Conservation (phyloP, 1,140 invertebrate species). For the Scaptodrosophila lebanonensis region DNA sequence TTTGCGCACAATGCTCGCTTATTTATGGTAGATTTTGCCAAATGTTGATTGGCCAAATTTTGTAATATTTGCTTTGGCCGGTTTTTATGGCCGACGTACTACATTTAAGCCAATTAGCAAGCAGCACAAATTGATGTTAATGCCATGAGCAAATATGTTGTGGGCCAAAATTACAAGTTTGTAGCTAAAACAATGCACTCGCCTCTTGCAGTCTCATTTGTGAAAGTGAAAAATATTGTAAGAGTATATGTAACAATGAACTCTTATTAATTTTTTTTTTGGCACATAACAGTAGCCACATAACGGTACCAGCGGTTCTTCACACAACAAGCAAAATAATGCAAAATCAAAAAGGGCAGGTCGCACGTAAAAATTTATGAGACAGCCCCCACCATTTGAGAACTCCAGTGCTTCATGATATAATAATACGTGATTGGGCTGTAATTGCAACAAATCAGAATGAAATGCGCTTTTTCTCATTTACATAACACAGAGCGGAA, state of each 20-base stretch:
- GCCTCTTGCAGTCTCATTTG: conserved; percentile 48
- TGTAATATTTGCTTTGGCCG: conserved; percentile 39
- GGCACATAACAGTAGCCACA: conserved; percentile 1
- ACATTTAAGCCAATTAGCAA: conserved; percentile 63
- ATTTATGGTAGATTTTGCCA: conserved; percentile 52
- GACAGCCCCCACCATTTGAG: too few species aligned
- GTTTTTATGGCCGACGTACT: conserved; percentile 26
- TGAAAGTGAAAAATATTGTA: conserved; percentile 38
- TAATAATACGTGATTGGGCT: conserved; percentile 42
- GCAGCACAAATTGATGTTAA: conserved; percentile 49
- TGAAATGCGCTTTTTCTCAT: conserved; percentile 4
- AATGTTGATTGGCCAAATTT: conserved; percentile 53
- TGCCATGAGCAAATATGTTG: conserved; percentile 50
- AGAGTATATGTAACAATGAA: not conserved
- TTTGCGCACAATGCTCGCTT: conserved; percentile 59
- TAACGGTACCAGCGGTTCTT: not conserved
- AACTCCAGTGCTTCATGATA: too few species aligned
- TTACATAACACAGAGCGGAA: not conserved
- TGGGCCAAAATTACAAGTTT: conserved; percentile 21
- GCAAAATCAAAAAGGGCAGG: not conserved
- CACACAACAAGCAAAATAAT: conserved; percentile 4
- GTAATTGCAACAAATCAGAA: conserved; percentile 19
- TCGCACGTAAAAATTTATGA: conserved; percentile 34
- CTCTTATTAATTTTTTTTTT: conserved; percentile 2
- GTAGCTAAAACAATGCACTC: conserved; percentile 51